These are phyloP conservation scores for Stegostoma tigrinum DNA, from an alignment of 2,113 vertebrate genomes.

Conservation along the genomic window DNA sequence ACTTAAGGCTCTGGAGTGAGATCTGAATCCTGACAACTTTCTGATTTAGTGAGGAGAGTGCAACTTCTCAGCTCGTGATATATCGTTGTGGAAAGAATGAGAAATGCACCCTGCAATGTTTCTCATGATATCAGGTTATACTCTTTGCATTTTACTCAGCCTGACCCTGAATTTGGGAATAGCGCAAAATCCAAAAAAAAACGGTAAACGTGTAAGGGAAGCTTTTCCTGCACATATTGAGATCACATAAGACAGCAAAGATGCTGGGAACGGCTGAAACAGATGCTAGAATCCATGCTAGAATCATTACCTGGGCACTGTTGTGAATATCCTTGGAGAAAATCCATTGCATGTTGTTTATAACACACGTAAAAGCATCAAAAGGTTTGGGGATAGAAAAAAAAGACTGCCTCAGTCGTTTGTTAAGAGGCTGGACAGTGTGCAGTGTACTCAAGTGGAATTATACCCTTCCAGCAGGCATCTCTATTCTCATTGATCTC, in stretches of 20 bases:
- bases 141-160: background rate
- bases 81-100: background rate
- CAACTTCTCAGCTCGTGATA: background rate
- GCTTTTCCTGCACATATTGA: background rate
- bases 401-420: no score
- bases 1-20: background rate
- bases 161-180: no score
- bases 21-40: background rate
- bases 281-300: no score
- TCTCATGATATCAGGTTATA: background rate
- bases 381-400: no score
- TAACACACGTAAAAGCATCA: no score
- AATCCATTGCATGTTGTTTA: no score
- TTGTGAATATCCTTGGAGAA: no score
- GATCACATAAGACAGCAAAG: background rate
- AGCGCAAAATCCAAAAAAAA: background rate
- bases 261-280: background rate
- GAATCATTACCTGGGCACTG: no score
- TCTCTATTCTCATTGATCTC: no score
- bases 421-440: no score
- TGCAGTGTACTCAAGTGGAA: no score
- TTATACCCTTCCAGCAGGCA: no score
- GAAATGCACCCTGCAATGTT: background rate
- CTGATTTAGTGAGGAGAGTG: background rate
- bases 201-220: background rate